phyloP scores from a whole-genome alignment of 2,797 vertebrate genomes.

The Borostomias antarcticus region DNA sequence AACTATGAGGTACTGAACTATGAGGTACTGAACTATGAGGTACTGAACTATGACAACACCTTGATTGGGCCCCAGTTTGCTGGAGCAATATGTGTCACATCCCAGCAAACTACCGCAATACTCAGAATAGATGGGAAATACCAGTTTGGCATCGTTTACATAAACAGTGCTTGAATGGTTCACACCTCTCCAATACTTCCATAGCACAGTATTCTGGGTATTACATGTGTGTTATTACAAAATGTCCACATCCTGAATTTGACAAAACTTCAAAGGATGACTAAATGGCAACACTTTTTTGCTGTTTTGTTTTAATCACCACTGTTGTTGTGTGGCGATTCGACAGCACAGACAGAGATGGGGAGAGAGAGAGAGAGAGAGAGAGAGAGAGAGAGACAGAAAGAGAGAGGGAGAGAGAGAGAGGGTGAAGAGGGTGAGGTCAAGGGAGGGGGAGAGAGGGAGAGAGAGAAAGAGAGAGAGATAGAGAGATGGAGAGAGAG shows the following conservation, averaged over 20 bases:
- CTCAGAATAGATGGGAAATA: no score
- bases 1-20: background rate
- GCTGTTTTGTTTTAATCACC: no score
- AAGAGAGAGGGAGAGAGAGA: background rate
- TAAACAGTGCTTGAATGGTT: no score
- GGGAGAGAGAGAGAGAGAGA: slow-evolving; percentile 2
- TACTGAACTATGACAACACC: background rate
- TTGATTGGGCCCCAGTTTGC: background rate
- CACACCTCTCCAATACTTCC: no score
- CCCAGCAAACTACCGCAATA: no score
- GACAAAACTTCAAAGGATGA: no score
- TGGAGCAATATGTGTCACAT: no score
- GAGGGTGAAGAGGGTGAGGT: slow-evolving; percentile 12
- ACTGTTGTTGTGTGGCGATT: background rate
- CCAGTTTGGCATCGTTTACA: no score
- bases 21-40: background rate
- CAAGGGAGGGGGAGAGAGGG: background rate
- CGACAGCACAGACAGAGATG: background rate
- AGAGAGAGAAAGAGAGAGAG: background rate
- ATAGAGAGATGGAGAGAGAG: background rate
- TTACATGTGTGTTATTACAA: no score
- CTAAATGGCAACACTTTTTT: no score
- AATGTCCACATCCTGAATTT: no score
- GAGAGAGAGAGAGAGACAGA: background rate
- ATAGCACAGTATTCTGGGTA: no score